Base-by-base conservation (phyloP, 2,113 vertebrate species). In the Macrotus californicus region DNA sequence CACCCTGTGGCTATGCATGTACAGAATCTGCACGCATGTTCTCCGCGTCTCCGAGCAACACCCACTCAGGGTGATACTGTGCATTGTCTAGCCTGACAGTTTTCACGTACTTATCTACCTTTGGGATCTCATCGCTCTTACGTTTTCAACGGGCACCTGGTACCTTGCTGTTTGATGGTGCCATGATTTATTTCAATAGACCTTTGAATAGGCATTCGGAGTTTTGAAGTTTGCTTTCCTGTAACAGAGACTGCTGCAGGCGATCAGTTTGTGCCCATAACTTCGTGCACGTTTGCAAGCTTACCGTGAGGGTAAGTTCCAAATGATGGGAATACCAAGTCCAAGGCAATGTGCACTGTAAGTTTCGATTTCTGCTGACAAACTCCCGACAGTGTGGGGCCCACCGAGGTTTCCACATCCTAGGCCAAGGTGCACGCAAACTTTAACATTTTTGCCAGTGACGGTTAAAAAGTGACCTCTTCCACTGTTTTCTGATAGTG, bases 281-380 rank as follows among this genome's bases (percentile, higher is more conserved):
- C 29, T 88, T 59, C 52, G 66, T 14, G 39, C 6, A 6, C 79
- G 13, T 59, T 67, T 50, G 24, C 18, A 79, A 93, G 11, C 24
- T 7, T n/a, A n/a, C 70, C 75, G 69, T 34, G 21, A 59, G 77
- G 48, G 6, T 59, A 69, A 72, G 36, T 91, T 94, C 46, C 85
- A 72, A 83, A 84, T 14, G 46, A 31, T 9, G 21, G 50, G 46
- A 80, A 95, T 52, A n/a, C 43, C 43, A 31, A 50, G 39, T 66
- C 77, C 43, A 91, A 72, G 56, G 46, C 46, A 46, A 46, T 1
- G 1, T 29, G 70, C 31, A 48, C 48, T 88, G 52, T 12, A 41
- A 66, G 70, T 66, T 76, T 41, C 72, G 34, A 56, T 80, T 94
- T 93, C 86, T 95, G 73, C 26, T 13, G 69, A 29, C 1, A 31